Evolutionary conservation across 2,113 vertebrate genomes (phyloP).

Genomic region (Plecturocebus donacophilus): DNA sequence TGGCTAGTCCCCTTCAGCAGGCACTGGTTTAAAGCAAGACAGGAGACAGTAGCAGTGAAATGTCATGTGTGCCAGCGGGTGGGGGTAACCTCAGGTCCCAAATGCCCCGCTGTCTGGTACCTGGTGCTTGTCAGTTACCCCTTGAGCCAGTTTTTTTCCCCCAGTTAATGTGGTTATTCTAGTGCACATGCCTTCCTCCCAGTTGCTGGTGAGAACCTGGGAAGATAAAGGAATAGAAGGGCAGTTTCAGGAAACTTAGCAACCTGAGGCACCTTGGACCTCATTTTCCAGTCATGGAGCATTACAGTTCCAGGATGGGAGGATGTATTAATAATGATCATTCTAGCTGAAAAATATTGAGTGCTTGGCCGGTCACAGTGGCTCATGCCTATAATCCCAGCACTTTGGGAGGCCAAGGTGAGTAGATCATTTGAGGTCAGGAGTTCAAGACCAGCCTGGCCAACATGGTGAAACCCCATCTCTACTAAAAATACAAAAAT

Average conservation of each 20-base stretch:
- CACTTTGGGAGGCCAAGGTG: too few relatives aligned
- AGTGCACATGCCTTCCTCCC: neutral
- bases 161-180: neutral
- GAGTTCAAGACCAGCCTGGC: too few relatives aligned
- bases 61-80: neutral
- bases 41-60: neutral
- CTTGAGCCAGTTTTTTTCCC: neutral
- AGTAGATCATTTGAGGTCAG: too few relatives aligned
- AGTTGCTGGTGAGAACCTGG: neutral
- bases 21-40: neutral
- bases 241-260: neutral
- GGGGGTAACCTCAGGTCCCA: neutral
- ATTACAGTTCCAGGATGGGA: slow-evolving; percentile 20
- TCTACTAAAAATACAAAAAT: too few relatives aligned
- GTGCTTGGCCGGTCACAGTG: neutral
- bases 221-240: neutral
- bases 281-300: neutral
- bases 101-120: neutral
- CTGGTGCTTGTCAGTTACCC: neutral
- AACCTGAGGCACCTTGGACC: neutral
- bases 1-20: neutral
- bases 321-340: neutral
- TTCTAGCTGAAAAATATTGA: slow-evolving; percentile 30
- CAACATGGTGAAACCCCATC: too few relatives aligned
- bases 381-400: too few relatives aligned